Evolutionary conservation across 2,888 invertebrate species (phyloP).

Genomic region (Scaptomyza tumidula): DNA sequence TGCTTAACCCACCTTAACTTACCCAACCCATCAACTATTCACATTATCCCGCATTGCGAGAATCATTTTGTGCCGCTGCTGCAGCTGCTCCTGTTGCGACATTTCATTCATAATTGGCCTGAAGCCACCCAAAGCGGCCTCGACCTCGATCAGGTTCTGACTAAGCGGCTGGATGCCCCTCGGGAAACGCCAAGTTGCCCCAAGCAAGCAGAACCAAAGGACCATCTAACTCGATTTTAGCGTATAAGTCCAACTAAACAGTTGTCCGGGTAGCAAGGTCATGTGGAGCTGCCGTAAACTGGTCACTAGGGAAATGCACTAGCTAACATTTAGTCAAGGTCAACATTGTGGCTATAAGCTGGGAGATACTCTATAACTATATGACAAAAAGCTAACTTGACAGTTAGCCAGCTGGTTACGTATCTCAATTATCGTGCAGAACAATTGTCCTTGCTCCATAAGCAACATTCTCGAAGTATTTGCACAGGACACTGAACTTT

Average conservation of each 20-base stretch:
- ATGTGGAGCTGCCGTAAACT: no score
- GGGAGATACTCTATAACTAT: not conserved
- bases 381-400: not conserved
- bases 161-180: slow-evolving; percentile 31
- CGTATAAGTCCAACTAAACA: no score
- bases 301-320: slow-evolving; percentile 23
- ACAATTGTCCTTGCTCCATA: not conserved
- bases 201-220: slow-evolving; percentile 6
- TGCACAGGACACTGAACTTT: slow-evolving; percentile 24
- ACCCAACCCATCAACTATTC: slow-evolving; percentile 5
- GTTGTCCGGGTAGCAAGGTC: slow-evolving; percentile 1
- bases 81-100: slow-evolving; percentile 39
- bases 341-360: not conserved
- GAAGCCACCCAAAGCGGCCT: slow-evolving; percentile 56
- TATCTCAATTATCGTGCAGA: not conserved
- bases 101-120: slow-evolving; percentile 76
- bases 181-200: slow-evolving; percentile 42
- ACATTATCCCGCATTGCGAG: slow-evolving; percentile 3
- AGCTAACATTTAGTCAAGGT: slow-evolving; percentile 17
- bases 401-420: not conserved
- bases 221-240: slow-evolving; percentile 20
- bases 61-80: slow-evolving; percentile 25
- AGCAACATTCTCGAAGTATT: not conserved
- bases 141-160: slow-evolving; percentile 50
- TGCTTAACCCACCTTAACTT: not conserved